Percentiles rank a stretch among this genome's conserved stretches.
Evolutionary conservation across 2,888 invertebrate genomes (phyloP).

Genomic region (Andrena minutula): DNA sequence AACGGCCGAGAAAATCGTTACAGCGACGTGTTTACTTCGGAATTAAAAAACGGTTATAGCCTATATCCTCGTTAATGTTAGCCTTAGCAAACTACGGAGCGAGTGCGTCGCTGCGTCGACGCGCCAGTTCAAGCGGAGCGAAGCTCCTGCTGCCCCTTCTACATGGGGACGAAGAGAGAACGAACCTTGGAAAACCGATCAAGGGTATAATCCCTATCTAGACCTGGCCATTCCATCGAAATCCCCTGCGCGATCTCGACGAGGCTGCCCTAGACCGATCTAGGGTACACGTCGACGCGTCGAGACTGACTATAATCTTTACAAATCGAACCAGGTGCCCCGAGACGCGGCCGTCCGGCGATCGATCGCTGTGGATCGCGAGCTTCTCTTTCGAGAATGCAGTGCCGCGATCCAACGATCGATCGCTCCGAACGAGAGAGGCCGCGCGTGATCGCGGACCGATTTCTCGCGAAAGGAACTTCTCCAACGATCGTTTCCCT

Average conservation of each 20-base stretch:
- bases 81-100: conserved; percentile 70
- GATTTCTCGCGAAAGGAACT: conserved; percentile 24
- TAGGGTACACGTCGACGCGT: conserved; percentile 41
- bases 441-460: conserved; percentile 20
- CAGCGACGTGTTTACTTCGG: conserved; percentile 64
- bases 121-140: conserved; percentile 35
- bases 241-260: background rate
- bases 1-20: conserved; percentile 77
- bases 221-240: conserved; percentile 1
- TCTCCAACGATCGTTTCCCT: conserved; percentile 26
- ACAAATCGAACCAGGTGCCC: conserved; percentile 51
- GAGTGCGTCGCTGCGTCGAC: conserved; percentile 64
- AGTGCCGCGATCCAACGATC: background rate
- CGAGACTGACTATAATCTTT: conserved; percentile 39
- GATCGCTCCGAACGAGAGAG: background rate
- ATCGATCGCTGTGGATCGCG: conserved; percentile 17
- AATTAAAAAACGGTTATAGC: conserved; percentile 75
- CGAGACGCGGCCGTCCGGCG: conserved; percentile 10
- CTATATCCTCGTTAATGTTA: conserved; percentile 66
- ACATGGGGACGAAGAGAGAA: no score
- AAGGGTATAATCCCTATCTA: background rate
- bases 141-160: background rate
- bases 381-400: background rate
- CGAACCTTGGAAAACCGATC: conserved; percentile 3
- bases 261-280: background rate